Percentiles rank a stretch among this genome's conserved stretches.
These are phyloP conservation scores for Glaucopsyche alexis DNA, from an alignment of 2,888 invertebrate genomes.

Conservation along the genomic window DNA sequence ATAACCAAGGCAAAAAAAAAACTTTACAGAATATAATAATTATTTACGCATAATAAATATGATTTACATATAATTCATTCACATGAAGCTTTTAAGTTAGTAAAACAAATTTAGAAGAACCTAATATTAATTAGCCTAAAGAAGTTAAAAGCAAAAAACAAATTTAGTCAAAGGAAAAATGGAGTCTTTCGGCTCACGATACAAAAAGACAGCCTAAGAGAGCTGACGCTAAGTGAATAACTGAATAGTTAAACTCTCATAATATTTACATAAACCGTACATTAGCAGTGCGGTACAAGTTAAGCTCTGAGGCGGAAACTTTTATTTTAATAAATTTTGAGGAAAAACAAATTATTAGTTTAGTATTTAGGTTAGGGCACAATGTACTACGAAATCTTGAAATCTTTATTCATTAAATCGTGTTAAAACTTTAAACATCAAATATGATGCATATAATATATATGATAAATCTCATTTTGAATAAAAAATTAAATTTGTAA, in stretches of 20 bases:
- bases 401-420: background rate
- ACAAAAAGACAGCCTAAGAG: slow-evolving; percentile 67
- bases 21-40: too few species aligned
- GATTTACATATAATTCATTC: background rate
- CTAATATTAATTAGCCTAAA: slow-evolving; percentile 37
- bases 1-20: too few species aligned
- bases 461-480: too few species aligned
- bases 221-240: slow-evolving; percentile 75
- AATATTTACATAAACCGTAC: slow-evolving; percentile 76
- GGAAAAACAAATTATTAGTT: background rate
- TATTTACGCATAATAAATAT: background rate
- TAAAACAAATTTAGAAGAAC: slow-evolving; percentile 19
- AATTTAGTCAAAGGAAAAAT: slow-evolving; percentile 47
- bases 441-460: too few species aligned
- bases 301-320: slow-evolving; percentile 46
- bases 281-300: slow-evolving; percentile 61
- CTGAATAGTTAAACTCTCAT: slow-evolving; percentile 78
- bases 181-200: slow-evolving; percentile 56
- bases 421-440: background rate
- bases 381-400: background rate
- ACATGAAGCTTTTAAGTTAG: slow-evolving; percentile 42
- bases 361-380: background rate
- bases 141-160: slow-evolving; percentile 43
- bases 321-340: slow-evolving; percentile 19
- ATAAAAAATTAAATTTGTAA: too few species aligned